These are phyloP conservation scores for Tethea ocularis DNA, from an alignment of 2,888 invertebrate species.

Conservation along the genomic window DNA sequence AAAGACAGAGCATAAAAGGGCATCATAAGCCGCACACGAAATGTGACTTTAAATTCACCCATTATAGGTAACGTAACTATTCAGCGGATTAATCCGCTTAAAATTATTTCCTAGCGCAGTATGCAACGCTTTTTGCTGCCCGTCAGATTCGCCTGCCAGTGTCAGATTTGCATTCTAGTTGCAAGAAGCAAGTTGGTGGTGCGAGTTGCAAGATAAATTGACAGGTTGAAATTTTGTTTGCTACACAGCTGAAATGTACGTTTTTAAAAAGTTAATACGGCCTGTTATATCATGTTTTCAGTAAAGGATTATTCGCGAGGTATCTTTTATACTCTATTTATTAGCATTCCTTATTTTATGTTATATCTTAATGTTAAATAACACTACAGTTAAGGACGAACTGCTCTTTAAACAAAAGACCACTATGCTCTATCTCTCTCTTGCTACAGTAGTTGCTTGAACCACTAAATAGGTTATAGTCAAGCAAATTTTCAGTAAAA, in stretches of 20 bases:
- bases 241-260: not conserved
- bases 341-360: no score
- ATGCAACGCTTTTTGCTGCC: constrained; percentile 5
- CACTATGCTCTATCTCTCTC: no score
- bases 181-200: constrained; percentile 27
- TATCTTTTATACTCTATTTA: no score
- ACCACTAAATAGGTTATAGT: no score
- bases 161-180: constrained; percentile 34
- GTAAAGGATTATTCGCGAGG: no score
- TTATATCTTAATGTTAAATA: no score
- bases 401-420: no score
- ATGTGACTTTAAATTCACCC: not conserved
- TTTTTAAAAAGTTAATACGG: no score
- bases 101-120: not conserved
- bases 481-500: no score
- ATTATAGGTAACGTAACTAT: not conserved
- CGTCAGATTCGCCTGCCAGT: constrained; percentile 7
- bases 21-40: not conserved
- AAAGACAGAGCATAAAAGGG: not conserved
- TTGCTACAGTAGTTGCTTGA: no score
- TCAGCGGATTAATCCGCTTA: constrained; percentile 7
- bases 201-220: constrained; percentile 32
- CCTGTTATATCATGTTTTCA: no score
- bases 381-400: no score
- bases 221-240: constrained; percentile 30